phyloP scores from a whole-genome alignment of 2,113 vertebrate genomes.

The Ancistrus triradiatus region DNA sequence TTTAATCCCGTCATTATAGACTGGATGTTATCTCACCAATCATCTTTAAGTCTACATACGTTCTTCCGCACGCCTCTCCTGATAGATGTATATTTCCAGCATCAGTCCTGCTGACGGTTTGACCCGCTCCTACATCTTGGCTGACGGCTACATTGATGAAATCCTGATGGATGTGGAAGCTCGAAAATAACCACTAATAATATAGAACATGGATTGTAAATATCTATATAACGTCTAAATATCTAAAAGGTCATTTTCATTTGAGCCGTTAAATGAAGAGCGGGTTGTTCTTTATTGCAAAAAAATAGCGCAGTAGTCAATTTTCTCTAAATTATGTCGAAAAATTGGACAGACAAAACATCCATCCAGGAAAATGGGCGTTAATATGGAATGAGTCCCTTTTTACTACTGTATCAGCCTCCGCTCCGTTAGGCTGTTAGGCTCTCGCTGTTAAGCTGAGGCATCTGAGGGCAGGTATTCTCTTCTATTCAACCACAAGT shows the following conservation, averaged over 20 bases:
- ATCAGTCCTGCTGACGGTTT: slow-evolving; percentile 2
- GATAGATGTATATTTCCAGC: neutral
- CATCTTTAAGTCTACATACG: slow-evolving; percentile 15
- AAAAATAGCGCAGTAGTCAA: neutral
- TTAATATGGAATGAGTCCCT: neutral
- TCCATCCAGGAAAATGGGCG: neutral
- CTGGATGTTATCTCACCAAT: slow-evolving; percentile 29
- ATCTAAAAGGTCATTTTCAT: too few relatives aligned
- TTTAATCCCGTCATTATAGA: slow-evolving; percentile 39
- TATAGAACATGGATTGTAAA: too few relatives aligned
- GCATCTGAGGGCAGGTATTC: neutral
- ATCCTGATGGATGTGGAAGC: too few relatives aligned
- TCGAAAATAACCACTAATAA: too few relatives aligned
- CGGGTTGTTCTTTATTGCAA: neutral
- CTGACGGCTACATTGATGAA: too few relatives aligned
- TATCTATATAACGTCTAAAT: too few relatives aligned
- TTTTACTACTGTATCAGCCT: neutral
- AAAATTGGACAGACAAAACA: neutral
- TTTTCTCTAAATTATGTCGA: neutral
- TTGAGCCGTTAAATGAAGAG: neutral
- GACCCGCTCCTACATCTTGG: slow-evolving; percentile 20
- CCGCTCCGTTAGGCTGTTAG: neutral
- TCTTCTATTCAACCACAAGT: too few relatives aligned
- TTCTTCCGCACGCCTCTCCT: slow-evolving; percentile 20
- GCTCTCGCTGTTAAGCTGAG: neutral